Percentiles rank a stretch among this genome's conserved stretches.
Conservation (phyloP, 2,113 vertebrate species). For the Ctenodactylus gundi region DNA sequence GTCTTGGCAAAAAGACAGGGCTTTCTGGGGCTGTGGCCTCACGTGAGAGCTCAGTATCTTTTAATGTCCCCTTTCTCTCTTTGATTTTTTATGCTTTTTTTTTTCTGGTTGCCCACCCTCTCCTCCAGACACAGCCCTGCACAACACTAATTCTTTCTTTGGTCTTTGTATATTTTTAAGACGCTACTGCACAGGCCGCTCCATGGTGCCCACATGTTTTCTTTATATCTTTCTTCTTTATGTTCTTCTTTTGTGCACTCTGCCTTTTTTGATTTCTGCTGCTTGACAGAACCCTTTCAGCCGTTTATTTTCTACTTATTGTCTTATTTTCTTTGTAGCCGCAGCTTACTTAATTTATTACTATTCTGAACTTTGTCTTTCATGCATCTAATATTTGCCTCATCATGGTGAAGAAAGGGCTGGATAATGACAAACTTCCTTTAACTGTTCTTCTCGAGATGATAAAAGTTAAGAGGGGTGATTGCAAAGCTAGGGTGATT, state of each 20-base stretch:
- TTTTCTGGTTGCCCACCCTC: slow-evolving; percentile 54
- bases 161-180: slow-evolving; percentile 66
- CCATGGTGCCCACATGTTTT: slow-evolving; percentile 52
- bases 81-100: slow-evolving; percentile 66
- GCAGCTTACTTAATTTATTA: slow-evolving; percentile 63
- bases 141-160: slow-evolving; percentile 62
- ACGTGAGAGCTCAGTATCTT: slow-evolving; percentile 45
- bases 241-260: slow-evolving; percentile 66
- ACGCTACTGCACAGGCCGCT: slow-evolving; percentile 61
- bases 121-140: not conserved
- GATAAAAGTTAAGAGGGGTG: not conserved
- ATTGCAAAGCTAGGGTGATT: not conserved
- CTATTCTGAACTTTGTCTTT: slow-evolving; percentile 51
- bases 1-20: slow-evolving; percentile 60
- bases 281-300: slow-evolving; percentile 74
- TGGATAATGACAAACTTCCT: not conserved
- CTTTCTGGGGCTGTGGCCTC: slow-evolving; percentile 54
- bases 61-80: slow-evolving; percentile 52
- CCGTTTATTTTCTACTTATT: slow-evolving; percentile 73
- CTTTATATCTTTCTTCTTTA: slow-evolving; percentile 61
- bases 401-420: not conserved
- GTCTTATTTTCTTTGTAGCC: slow-evolving; percentile 52
- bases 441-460: slow-evolving; percentile 17
- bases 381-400: slow-evolving; percentile 30
- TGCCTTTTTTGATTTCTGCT: slow-evolving; percentile 69